Percentiles rank a stretch among this genome's conserved stretches.
Conservation (phyloP, 2,113 vertebrate species). For the Noturus placidus region DNA sequence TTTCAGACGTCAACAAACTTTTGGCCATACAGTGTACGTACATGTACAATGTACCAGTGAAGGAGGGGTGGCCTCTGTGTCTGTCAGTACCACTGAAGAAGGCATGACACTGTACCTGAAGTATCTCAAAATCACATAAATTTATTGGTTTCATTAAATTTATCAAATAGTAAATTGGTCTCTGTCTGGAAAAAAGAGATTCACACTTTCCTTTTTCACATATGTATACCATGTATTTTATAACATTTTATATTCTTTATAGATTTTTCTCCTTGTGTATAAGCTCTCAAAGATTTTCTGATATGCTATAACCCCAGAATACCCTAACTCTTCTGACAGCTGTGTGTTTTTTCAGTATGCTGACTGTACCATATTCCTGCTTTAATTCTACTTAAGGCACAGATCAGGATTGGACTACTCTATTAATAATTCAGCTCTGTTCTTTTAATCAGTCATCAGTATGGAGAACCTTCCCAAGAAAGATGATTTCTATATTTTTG, state of each 20-base stretch:
- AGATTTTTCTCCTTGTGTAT: neutral
- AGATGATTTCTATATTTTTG: conserved; percentile 66
- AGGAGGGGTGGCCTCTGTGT: neutral
- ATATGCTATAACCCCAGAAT: neutral
- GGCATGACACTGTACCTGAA: neutral
- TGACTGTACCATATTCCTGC: neutral
- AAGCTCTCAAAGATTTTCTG: neutral
- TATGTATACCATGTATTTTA: neutral
- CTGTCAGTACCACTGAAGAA: neutral
- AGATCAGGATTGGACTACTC: conserved; percentile 46
- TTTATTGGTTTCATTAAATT: neutral
- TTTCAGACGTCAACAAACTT: neutral
- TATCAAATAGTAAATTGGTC: neutral
- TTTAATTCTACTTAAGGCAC: conserved; percentile 25
- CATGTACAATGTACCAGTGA: neutral
- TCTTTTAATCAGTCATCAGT: conserved; percentile 63
- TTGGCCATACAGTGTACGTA: neutral
- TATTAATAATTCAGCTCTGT: conserved; percentile 64
- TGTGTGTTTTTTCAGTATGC: neutral
- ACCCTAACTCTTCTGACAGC: neutral
- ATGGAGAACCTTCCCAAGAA: neutral
- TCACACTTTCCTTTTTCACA: neutral
- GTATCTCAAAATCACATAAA: neutral
- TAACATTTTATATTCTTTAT: neutral
- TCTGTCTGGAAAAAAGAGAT: neutral